These are phyloP conservation scores for Aphaenogaster rudis DNA, from an alignment of 1,140 invertebrate genomes.

Conservation along the genomic window DNA sequence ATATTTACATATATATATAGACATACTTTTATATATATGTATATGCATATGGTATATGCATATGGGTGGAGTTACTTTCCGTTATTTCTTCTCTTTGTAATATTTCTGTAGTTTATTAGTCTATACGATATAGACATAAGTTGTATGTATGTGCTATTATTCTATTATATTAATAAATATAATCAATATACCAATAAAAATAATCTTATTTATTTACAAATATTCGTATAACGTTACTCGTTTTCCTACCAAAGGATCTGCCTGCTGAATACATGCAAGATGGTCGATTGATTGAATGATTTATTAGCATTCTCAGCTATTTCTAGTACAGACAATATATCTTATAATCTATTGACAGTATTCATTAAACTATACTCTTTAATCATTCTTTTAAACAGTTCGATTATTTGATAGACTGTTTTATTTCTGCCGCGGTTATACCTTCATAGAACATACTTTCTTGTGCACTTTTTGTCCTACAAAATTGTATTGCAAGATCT, in stretches of 20 bases:
- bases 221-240: background rate
- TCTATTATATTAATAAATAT: constrained; percentile 64
- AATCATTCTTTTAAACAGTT: no score
- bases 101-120: constrained; percentile 62
- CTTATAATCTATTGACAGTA: no score
- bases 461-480: no score
- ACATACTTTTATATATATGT: constrained; percentile 36
- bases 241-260: background rate
- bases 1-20: constrained; percentile 73
- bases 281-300: no score
- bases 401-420: no score
- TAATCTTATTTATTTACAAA: constrained; percentile 31
- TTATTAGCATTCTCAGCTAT: no score
- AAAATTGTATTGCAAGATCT: no score
- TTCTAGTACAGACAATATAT: no score
- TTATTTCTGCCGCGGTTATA: no score
- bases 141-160: constrained; percentile 76
- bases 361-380: no score
- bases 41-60: constrained; percentile 39
- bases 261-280: no score
- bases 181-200: constrained; percentile 68
- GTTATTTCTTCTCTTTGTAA: constrained; percentile 52
- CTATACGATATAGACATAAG: constrained; percentile 63
- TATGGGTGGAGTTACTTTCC: constrained; percentile 54
- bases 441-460: no score